Evolutionary conservation across 2,888 invertebrate species (phyloP), one percentile per base, ranked within the genome.

Genomic region (Trichopria drosophilae): DNA sequence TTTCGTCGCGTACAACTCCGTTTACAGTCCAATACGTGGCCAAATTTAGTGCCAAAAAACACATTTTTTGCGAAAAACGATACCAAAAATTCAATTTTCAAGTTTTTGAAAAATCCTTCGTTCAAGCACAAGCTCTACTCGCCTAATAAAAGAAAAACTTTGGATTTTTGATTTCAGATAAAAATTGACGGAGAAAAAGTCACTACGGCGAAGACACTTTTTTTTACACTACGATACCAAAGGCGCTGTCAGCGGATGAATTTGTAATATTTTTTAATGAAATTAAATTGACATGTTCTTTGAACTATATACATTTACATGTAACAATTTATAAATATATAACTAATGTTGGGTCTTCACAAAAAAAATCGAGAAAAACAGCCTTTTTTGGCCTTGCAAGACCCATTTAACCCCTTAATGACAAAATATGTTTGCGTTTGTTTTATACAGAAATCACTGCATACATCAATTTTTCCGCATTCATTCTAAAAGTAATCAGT

Each of bases 1-100:
- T 45, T 53, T 51, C 46, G 39, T 26, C 40, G 52, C 50, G 37
- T n/a, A n/a, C n/a, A n/a, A n/a, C n/a, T n/a, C n/a, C n/a, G n/a
- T n/a, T n/a, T n/a, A n/a, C n/a, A n/a, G n/a, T n/a, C n/a, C n/a
- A n/a, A n/a, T n/a, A n/a, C n/a, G n/a, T n/a, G n/a, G n/a, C n/a
- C n/a, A n/a, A n/a, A n/a, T n/a, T n/a, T n/a, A n/a, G n/a, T n/a
- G n/a, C n/a, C n/a, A n/a, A n/a, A n/a, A n/a, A n/a, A 51, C 52
- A 44, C 46, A 20, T 43, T 41, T 32, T 49, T 45, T 28, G 46
- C 35, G 45, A 43, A 54, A 29, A 57, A 51, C 23, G 34, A 42
- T 20, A 12, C 15, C 46, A 31, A 46, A 46, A 42, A 51, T 42
- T n/a, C n/a, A n/a, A n/a, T n/a, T n/a, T n/a, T n/a, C n/a, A n/a